These are phyloP conservation scores for Diachasmimorpha longicaudata DNA, from an alignment of 1,140 invertebrate genomes.

Conservation along the genomic window DNA sequence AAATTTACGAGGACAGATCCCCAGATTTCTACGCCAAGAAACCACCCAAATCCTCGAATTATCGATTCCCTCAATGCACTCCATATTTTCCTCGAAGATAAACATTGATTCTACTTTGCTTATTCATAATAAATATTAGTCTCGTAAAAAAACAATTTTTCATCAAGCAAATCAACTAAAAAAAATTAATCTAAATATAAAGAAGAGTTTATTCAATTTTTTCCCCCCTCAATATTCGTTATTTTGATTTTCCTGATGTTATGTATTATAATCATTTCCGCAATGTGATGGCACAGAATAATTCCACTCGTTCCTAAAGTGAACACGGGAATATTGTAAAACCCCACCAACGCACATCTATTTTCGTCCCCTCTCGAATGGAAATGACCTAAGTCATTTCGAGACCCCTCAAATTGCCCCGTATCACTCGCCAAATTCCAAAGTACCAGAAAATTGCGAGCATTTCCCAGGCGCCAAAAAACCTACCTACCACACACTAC, in stretches of 20 bases:
- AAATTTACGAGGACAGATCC: background rate
- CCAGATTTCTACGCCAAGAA: too few relatives aligned
- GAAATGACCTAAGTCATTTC: slow-evolving; percentile 24
- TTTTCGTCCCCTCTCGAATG: slow-evolving; percentile 17
- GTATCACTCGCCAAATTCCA: slow-evolving; percentile 1
- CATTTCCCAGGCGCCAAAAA: background rate
- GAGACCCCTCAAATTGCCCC: background rate
- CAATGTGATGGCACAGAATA: background rate
- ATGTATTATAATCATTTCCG: background rate
- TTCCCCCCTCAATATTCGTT: too few relatives aligned
- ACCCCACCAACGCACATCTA: slow-evolving; percentile 9
- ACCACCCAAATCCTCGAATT: too few relatives aligned
- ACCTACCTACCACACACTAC: background rate
- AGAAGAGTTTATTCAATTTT: too few relatives aligned
- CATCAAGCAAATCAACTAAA: too few relatives aligned
- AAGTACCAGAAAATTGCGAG: background rate
- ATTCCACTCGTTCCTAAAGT: background rate
- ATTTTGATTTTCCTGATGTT: too few relatives aligned
- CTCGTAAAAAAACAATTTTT: too few relatives aligned
- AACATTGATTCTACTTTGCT: too few relatives aligned
- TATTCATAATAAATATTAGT: too few relatives aligned
- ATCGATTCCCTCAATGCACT: too few relatives aligned
- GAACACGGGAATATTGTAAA: background rate
- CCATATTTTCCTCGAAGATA: too few relatives aligned
- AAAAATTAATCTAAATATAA: too few relatives aligned